A percentile compares a stretch with the other conserved stretches of the same genome.
phyloP scores from a whole-genome alignment of 2,888 invertebrate genomes.

The Caenorhabditis parvicauda region DNA sequence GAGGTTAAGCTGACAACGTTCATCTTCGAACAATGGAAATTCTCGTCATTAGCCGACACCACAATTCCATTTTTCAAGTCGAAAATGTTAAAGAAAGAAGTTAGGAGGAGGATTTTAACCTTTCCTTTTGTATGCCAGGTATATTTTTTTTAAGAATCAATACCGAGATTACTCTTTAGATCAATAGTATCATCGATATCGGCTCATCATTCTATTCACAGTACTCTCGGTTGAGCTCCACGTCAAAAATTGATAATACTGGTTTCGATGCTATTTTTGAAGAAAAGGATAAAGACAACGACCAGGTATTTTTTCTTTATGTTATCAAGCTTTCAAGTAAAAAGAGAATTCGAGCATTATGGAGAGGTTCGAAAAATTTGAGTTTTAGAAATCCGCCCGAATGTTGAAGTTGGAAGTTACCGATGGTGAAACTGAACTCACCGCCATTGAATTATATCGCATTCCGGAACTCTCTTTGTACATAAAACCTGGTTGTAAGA shows the following conservation, averaged over 20 bases:
- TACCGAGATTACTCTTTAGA: neutral
- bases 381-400: neutral
- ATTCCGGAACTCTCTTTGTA: neutral
- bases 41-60: neutral
- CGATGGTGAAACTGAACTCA: neutral
- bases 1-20: neutral
- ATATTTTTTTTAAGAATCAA: neutral
- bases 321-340: no score
- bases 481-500: neutral
- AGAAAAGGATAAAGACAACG: neutral
- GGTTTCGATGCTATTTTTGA: neutral
- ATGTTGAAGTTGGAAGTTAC: neutral
- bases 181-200: neutral
- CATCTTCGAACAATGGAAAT: neutral
- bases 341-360: neutral
- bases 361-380: neutral
- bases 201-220: neutral
- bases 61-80: neutral
- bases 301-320: no score
- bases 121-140: neutral
- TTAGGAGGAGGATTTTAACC: neutral
- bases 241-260: neutral
- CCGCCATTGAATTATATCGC: neutral
- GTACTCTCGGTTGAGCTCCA: neutral
- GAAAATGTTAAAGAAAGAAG: neutral